Percentiles rank a stretch among this genome's conserved stretches.
These are phyloP conservation scores for Tetranychus truncatus DNA, from an alignment of 2,888 invertebrate species.

Conservation along the genomic window DNA sequence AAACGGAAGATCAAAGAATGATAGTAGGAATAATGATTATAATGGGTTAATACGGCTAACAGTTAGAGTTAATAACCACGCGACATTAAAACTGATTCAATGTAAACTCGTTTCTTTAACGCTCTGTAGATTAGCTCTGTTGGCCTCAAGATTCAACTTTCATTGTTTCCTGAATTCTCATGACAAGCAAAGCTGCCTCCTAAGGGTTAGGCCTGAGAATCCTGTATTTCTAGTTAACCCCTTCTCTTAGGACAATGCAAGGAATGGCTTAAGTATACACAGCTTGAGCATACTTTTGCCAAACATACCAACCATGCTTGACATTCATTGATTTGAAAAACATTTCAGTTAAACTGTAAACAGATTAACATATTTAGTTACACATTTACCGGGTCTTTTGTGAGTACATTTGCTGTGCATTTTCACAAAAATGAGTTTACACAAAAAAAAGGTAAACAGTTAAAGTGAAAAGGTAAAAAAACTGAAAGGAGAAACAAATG, in stretches of 20 bases:
- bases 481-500: background rate
- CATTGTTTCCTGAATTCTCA: background rate
- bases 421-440: background rate
- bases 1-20: too few species aligned
- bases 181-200: background rate
- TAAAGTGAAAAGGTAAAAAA: background rate
- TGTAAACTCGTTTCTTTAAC: background rate
- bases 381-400: background rate
- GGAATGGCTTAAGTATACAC: background rate
- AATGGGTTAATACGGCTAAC: too few species aligned
- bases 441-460: background rate
- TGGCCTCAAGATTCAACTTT: background rate
- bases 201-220: background rate
- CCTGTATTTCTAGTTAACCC: background rate
- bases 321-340: background rate
- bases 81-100: background rate
- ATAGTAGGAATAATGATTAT: too few species aligned
- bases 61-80: background rate
- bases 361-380: background rate
- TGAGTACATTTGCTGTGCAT: background rate
- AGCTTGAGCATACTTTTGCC: background rate
- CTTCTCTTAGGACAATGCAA: background rate
- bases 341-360: background rate
- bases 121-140: background rate
- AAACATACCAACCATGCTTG: background rate